Evolutionary conservation across 2,797 vertebrate genomes (phyloP).

Genomic region (Cephalopachus bancanus): DNA sequence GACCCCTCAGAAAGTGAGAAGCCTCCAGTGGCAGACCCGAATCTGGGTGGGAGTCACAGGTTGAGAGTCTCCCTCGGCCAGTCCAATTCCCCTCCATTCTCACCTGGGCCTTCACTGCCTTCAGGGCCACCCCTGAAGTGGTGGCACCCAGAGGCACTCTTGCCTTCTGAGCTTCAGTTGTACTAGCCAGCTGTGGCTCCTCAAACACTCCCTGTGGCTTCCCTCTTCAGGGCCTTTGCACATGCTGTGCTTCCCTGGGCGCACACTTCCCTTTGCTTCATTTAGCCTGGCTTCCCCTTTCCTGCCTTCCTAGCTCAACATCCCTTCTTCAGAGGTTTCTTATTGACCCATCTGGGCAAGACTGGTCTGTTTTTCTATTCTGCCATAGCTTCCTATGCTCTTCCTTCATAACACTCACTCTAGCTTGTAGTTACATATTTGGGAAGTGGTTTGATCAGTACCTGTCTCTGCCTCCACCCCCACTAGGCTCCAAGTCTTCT

Average conservation of each 20-base stretch:
- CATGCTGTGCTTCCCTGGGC: neutral
- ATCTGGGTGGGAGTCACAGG: neutral
- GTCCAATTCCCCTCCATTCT: neutral
- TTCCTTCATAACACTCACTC: neutral
- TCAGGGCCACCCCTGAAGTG: neutral
- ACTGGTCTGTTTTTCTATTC: neutral
- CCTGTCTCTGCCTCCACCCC: neutral
- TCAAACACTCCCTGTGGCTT: neutral
- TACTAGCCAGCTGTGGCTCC: neutral
- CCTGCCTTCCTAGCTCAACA: neutral
- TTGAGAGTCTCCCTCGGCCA: neutral
- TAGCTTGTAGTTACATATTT: neutral
- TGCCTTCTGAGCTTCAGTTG: neutral
- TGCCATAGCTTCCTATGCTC: neutral
- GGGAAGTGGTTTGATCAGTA: neutral
- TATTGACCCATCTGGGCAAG: neutral
- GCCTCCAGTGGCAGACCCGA: neutral
- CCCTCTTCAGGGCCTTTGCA: neutral
- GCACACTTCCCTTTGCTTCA: neutral
- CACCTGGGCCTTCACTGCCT: neutral
- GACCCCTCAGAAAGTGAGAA: neutral
- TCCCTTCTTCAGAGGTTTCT: neutral
- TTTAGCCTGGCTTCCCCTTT: neutral
- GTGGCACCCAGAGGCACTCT: no score
- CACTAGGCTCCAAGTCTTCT: neutral